Base-by-base conservation (phyloP, 2,797 vertebrate species). In the Pipistrellus pygmaeus region DNA sequence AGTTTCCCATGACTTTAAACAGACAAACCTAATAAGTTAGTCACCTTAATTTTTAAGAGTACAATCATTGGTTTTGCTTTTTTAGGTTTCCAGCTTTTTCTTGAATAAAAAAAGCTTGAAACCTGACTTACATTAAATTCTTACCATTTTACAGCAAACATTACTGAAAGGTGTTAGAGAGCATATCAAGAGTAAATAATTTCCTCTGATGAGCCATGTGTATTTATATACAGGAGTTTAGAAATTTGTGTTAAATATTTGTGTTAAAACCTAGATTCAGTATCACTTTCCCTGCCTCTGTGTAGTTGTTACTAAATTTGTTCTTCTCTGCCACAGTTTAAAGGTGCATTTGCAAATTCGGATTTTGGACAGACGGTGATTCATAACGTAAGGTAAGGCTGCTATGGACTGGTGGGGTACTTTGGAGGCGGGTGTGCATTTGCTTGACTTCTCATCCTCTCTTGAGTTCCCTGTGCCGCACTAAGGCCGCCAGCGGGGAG, bases 271-370 rank as follows among this genome's bases (percentile, higher is more conserved):
- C 30, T 89, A 51, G 41, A 18, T 41, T 25, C 5, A 53, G 17
- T 12, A 96, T 93, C 25, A 12, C 46, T 15, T 69, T 53, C 30
- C 3, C 32, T 15, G 20, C 3, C 2, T 30, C 21, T 86, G 62
- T 57, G 30, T 87, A 68, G 6, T 17, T 93, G 44, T 92, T 89
- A 90, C 64, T 93, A 55, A 7, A 60, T 46, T 84, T 97, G 12
- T 71, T 91, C 92, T 96, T 96, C 10, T 97, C 27, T 84, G 97
- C 95, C 96, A 25, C 55, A 98, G 98, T 98, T 98, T 88, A 0
- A 0, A 0, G 0, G 0, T 0, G 3, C 0, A 66, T 80, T 98
- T 0, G 0, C 0, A 0, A 0, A 0, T 0, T 0, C 0, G 0
- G 3, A 0, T 15, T 98, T 64, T 14, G 0, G 0, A 7, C 17